Evolutionary conservation across 2,888 invertebrate genomes (phyloP).

Genomic region (Hydrotaea cyrtoneurina): DNA sequence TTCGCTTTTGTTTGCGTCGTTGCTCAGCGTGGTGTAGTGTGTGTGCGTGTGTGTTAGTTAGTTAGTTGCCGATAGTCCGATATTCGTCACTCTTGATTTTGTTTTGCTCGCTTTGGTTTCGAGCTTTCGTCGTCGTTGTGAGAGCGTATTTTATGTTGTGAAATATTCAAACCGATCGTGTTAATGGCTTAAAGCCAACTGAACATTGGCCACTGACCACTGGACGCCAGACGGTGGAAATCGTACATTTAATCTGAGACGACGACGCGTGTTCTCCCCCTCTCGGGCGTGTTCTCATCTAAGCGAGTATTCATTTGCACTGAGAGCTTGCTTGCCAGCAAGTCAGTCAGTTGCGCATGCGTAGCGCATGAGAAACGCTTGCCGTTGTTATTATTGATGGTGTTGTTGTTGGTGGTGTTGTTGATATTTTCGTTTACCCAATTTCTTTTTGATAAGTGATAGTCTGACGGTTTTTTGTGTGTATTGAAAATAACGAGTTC

Average conservation of each 20-base stretch:
- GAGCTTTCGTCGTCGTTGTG: not conserved
- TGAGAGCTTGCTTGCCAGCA: no score
- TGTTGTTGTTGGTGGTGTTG: not conserved
- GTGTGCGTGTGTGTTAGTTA: not conserved
- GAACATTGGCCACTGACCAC: conserved; percentile 67
- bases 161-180: conserved; percentile 74
- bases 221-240: conserved; percentile 49
- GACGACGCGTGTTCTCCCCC: conserved; percentile 29
- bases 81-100: conserved; percentile 25
- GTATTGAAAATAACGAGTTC: conserved; percentile 19
- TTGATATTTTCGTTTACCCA: conserved; percentile 45
- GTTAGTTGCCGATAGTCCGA: not conserved
- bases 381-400: not conserved
- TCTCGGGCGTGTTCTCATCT: conserved; percentile 12
- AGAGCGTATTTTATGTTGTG: conserved; percentile 28
- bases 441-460: conserved; percentile 44
- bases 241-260: conserved; percentile 15
- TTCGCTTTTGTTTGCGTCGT: conserved; percentile 68
- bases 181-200: conserved; percentile 79
- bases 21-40: not conserved
- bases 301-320: not conserved
- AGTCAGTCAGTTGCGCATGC: conserved; percentile 32
- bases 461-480: conserved; percentile 29
- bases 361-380: not conserved
- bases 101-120: not conserved